phyloP scores from a whole-genome alignment of 2,888 invertebrate genomes.

The Hyppa rectilinea region DNA sequence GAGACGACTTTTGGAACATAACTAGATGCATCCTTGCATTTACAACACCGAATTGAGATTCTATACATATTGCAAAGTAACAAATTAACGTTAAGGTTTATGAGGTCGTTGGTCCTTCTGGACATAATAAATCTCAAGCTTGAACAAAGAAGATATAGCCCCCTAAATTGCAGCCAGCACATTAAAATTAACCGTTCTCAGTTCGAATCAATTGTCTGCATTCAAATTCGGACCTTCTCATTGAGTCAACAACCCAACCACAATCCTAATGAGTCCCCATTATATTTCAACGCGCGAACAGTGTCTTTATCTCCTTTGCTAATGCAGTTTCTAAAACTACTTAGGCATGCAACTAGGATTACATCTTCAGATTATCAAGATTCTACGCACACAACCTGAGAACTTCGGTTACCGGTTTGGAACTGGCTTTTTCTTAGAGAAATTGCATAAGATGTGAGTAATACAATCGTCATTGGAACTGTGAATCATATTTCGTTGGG shows the following conservation, averaged over 20 bases:
- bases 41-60: background rate
- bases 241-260: constrained; percentile 39
- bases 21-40: constrained; percentile 16
- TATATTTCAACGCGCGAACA: constrained; percentile 45
- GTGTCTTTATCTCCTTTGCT: constrained; percentile 46
- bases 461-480: constrained; percentile 50
- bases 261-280: constrained; percentile 49
- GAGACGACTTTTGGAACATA: constrained; percentile 10
- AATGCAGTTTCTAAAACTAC: constrained; percentile 59
- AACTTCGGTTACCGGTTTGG: constrained; percentile 53
- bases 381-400: constrained; percentile 56
- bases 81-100: background rate
- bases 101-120: constrained; percentile 33
- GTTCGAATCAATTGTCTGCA: constrained; percentile 55
- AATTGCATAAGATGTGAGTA: constrained; percentile 64
- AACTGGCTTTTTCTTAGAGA: constrained; percentile 48
- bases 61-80: background rate
- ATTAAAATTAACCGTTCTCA: constrained; percentile 48
- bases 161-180: constrained; percentile 35
- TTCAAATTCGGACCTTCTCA: constrained; percentile 53
- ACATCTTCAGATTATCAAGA: constrained; percentile 55
- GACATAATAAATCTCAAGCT: constrained; percentile 13
- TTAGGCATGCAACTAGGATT: constrained; percentile 53
- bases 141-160: constrained; percentile 18
- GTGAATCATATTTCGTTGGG: constrained; percentile 54